Evolutionary conservation across 2,797 vertebrate species (phyloP), one percentile per base, ranked within the genome.

Genomic region (Hylomyscus alleni): DNA sequence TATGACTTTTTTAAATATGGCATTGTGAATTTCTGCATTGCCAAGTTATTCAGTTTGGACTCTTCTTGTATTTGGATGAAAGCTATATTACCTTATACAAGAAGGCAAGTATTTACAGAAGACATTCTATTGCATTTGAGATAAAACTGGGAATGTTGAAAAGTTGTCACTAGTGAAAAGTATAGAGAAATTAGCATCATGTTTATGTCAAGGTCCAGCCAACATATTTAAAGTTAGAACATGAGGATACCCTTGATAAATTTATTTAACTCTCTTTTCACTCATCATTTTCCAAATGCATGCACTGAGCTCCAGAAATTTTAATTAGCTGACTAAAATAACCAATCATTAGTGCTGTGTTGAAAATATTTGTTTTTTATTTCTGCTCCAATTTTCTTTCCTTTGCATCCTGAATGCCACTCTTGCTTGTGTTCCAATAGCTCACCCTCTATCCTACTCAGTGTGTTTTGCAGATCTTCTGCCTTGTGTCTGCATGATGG

Each of bases 321-420:
- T 85, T 94, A 89, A 89, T 54, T 91, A 54, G 0, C 6, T 76
- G 69, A 29, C n/a, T 47, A 80, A 93, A 92, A 3, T 92, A 37
- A 12, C 50, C 22, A 85, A 7, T 9, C 12, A 91, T 96, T 93
- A 47, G 6, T 90, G 20, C 0, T 47, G 4, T 85, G 31, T 86
- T 81, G 82, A 69, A 73, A 86, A 76, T 13, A 89, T 14, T 93
- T 89, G 22, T 67, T 11, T 11, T 94, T 91, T 56, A 88, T 80
- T 96, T 29, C 26, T 76, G 65, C 11, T 88, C 54, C 15, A 91
- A n/a, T 91, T 90, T 86, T 87, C n/a, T 87, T 96, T 81, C 37
- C 24, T 11, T 26, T n/a, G 7, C 20, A 56, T 40, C 24, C 7
- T 24, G 9, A 31, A 4, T 13, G 22, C 14, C 19, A 89, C 40